Base-by-base conservation (phyloP, 2,113 vertebrate species). In the Sclerurus mexicanus region DNA sequence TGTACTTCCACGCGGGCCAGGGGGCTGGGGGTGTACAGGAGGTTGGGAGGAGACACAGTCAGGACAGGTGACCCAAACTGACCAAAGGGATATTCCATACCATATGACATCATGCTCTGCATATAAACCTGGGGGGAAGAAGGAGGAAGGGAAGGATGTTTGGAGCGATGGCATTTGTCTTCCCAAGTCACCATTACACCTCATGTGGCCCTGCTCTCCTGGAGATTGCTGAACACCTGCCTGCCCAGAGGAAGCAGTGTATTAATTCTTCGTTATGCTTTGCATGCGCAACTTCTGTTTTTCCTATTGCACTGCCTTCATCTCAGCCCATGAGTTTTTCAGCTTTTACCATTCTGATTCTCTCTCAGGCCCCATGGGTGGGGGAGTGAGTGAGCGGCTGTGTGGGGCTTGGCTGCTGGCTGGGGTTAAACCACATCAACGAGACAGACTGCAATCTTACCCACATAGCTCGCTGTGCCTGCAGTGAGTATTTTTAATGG, bases 311-410 rank as follows among this genome's bases (percentile, higher is more conserved):
- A 56, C 14, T 37, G 25, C 40, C 14, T 39, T 35, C 19, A 69
- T 49, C 47, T 63, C 79, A 49, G 28, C 12, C 14, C 25, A 11
- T 4, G 9, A 35, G 18, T 69, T 42, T 55, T 63, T 25, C 15
- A 13, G 25, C 22, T 23, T 16, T 49, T 23, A 47, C 7, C 31
- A 5, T 62, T 40, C 47, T 35, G 40, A 55, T 62, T 62, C 47
- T 37, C 49, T 62, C 17, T 25, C 6, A 19, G 6, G 31, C 20
- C 14, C 35, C 0, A 0, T n/a, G 35, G n/a, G n/a, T 31, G 14
- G 17, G 9, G 21, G 25, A 76, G 14, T 16, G 14, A 64, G 20
- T 4, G 5, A 23, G 31, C 2, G 7, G 40, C 21, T 66, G 21
- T 7, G 13, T 6, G 21, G 35, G 35, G 55, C 25, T 55, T 55